These are phyloP conservation scores for Cheumatopsyche charites DNA, from an alignment of 1,140 invertebrate genomes.

Conservation along the genomic window DNA sequence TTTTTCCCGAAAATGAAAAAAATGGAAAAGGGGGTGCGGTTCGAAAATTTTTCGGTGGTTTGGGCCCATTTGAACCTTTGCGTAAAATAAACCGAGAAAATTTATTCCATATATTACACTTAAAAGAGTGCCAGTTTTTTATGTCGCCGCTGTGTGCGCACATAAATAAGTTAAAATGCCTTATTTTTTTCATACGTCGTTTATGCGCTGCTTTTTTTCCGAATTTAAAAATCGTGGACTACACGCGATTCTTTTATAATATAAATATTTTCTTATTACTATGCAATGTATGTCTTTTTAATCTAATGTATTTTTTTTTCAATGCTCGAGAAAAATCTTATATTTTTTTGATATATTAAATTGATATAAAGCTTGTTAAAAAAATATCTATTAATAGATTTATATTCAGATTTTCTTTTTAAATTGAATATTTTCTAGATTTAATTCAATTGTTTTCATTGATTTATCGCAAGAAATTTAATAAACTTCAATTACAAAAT, in stretches of 20 bases:
- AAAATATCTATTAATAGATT: too few species aligned
- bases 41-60: slow-evolving; percentile 10
- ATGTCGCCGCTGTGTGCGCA: slow-evolving; percentile 2
- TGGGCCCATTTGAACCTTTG: slow-evolving; percentile 13
- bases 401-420: neutral
- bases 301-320: too few species aligned
- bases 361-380: too few species aligned
- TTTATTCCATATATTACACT: slow-evolving; percentile 28
- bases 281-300: too few species aligned
- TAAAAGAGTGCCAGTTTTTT: slow-evolving; percentile 27
- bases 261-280: too few species aligned
- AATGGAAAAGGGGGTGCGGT: neutral
- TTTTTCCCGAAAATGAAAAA: neutral
- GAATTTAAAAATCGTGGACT: neutral
- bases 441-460: neutral
- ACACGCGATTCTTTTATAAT: too few species aligned
- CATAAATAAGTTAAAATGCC: slow-evolving; percentile 28
- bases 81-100: slow-evolving; percentile 22
- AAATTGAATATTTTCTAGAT: neutral
- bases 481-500: neutral
- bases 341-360: too few species aligned
- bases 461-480: neutral
- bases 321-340: too few species aligned
- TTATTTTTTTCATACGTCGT: slow-evolving; percentile 8
- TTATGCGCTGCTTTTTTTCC: neutral